Percentiles rank a stretch among this genome's conserved stretches.
phyloP scores from a whole-genome alignment of 2,888 invertebrate species.

The Pseudococcus longispinus region DNA sequence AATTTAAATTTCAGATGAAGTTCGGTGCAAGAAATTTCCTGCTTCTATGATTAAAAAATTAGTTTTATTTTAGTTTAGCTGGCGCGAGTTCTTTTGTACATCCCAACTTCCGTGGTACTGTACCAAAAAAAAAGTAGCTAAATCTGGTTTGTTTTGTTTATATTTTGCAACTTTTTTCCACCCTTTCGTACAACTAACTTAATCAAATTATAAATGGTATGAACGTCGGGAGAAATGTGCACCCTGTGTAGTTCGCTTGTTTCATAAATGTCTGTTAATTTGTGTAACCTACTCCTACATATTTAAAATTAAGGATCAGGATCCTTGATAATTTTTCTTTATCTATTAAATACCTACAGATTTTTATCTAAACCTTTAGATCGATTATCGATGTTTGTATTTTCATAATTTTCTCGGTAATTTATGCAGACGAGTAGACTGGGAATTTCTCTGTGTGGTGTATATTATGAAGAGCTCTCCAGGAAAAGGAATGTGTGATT shows the following conservation, averaged over 20 bases:
- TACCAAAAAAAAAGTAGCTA: background rate
- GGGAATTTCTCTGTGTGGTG: too few species aligned
- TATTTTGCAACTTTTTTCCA: background rate
- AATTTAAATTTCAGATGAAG: constrained; percentile 22
- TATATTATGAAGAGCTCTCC: too few species aligned
- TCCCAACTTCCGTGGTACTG: background rate
- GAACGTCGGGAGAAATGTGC: background rate
- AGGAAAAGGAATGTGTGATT: too few species aligned
- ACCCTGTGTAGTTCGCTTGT: background rate
- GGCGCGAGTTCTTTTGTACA: background rate
- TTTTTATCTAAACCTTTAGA: too few species aligned
- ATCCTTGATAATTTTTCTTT: too few species aligned
- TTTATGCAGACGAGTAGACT: too few species aligned
- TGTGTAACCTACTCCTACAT: too few species aligned
- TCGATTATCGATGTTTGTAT: too few species aligned
- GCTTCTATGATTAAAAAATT: constrained; percentile 9
- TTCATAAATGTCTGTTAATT: background rate
- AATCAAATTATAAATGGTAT: background rate
- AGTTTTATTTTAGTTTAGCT: background rate
- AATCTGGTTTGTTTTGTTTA: background rate
- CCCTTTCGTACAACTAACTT: background rate
- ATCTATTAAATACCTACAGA: too few species aligned
- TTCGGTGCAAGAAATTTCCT: constrained; percentile 7
- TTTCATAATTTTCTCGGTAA: too few species aligned
- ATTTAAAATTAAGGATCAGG: background rate